These are phyloP conservation scores for Lissocephala sabroskyi DNA, from an alignment of 2,888 invertebrate species.

Conservation along the genomic window DNA sequence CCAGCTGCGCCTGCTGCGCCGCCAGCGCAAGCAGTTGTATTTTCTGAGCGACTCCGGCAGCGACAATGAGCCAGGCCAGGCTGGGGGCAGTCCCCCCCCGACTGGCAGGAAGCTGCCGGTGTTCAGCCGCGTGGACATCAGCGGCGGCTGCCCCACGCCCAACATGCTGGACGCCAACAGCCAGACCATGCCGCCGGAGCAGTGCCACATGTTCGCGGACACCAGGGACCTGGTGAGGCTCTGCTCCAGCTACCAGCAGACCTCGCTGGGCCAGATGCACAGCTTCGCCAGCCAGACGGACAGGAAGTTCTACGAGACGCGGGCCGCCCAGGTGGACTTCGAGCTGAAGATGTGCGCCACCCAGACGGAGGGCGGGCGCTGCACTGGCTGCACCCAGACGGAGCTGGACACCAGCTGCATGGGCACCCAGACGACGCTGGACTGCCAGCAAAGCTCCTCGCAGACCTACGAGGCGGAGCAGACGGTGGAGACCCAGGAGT, in stretches of 20 bases:
- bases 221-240: slow-evolving; percentile 19
- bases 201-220: no score
- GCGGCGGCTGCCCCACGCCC: no score
- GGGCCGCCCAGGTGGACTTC: slow-evolving; percentile 20
- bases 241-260: slow-evolving; percentile 27
- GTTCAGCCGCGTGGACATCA: no score
- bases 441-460: neutral
- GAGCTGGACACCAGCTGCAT: neutral
- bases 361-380: neutral
- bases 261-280: neutral
- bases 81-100: neutral
- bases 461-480: slow-evolving; percentile 27
- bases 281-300: slow-evolving; percentile 17
- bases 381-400: slow-evolving; percentile 5
- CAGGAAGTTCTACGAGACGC: neutral
- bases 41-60: neutral
- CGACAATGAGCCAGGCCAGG: neutral
- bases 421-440: slow-evolving; percentile 13
- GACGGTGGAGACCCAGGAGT: slow-evolving; percentile 5
- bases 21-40: neutral
- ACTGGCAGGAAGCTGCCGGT: no score
- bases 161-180: no score
- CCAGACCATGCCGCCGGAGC: no score
- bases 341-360: neutral
- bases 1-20: no score